phyloP scores from a whole-genome alignment of 2,888 invertebrate species.

The Halictus ligatus region DNA sequence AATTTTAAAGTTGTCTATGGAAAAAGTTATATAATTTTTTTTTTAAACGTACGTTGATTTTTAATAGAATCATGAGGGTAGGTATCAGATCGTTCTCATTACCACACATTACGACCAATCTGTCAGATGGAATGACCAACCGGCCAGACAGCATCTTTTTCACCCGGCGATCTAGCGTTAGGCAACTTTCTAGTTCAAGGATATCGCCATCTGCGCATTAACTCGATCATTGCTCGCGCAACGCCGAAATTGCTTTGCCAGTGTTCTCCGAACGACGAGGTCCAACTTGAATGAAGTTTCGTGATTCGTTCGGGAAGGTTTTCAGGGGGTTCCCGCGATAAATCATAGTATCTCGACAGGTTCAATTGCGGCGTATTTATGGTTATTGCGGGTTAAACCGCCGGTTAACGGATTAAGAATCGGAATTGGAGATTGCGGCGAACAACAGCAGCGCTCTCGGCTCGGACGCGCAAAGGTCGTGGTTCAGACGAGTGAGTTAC shows the following conservation, averaged over 20 bases:
- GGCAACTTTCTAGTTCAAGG: neutral
- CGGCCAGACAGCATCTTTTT: no score
- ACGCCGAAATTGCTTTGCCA: neutral
- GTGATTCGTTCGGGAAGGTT: neutral
- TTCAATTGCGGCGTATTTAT: neutral
- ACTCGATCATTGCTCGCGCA: neutral
- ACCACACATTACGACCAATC: no score
- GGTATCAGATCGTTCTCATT: no score
- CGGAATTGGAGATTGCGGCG: neutral
- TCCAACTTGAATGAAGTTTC: neutral
- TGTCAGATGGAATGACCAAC: no score
- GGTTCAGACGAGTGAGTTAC: neutral
- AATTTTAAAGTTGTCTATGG: no score
- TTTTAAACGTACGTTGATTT: no score
- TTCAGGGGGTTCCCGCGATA: neutral
- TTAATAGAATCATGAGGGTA: no score
- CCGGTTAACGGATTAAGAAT: neutral
- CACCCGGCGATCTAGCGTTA: no score
- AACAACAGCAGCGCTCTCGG: no score
- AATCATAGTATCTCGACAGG: neutral
- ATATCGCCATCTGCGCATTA: neutral
- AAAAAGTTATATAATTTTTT: no score
- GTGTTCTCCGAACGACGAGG: neutral
- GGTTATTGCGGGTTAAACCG: neutral
- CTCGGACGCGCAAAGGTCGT: neutral